Conservation (phyloP, 2,113 vertebrate species). For the Hemicordylus capensis region DNA sequence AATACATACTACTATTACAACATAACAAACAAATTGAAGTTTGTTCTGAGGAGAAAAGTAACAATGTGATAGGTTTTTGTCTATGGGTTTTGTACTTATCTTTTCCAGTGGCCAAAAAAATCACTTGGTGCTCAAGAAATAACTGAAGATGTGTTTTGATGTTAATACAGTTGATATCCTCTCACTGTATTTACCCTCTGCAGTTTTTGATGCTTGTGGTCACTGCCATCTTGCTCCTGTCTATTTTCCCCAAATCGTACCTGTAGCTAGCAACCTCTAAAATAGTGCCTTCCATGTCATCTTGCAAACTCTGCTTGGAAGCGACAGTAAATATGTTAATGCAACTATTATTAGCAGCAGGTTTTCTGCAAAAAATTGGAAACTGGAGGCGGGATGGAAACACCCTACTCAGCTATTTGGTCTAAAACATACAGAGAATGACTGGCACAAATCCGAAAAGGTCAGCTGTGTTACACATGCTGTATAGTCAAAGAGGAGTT, state of each 20-base stretch:
- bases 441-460: neutral
- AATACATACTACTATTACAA: too few species aligned
- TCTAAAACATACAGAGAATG: neutral
- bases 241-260: neutral
- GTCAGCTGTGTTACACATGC: slow-evolving; percentile 9
- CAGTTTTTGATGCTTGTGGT: neutral
- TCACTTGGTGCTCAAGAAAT: neutral
- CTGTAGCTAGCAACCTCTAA: neutral
- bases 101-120: fast-evolving
- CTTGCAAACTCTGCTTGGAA: neutral
- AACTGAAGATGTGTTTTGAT: slow-evolving; percentile 12
- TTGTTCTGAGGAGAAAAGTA: slow-evolving; percentile 10
- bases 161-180: slow-evolving; percentile 20
- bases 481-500: slow-evolving; percentile 9
- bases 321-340: neutral
- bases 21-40: too few species aligned
- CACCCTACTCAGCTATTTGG: neutral
- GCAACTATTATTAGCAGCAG: neutral
- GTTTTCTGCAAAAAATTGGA: neutral
- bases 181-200: neutral
- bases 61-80: too few species aligned
- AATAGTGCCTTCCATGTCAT: too few species aligned
- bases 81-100: fast-evolving
- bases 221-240: neutral
- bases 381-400: neutral